These are phyloP conservation scores for Aspidiotus destructor DNA, from an alignment of 2,888 invertebrate species.

Conservation along the genomic window DNA sequence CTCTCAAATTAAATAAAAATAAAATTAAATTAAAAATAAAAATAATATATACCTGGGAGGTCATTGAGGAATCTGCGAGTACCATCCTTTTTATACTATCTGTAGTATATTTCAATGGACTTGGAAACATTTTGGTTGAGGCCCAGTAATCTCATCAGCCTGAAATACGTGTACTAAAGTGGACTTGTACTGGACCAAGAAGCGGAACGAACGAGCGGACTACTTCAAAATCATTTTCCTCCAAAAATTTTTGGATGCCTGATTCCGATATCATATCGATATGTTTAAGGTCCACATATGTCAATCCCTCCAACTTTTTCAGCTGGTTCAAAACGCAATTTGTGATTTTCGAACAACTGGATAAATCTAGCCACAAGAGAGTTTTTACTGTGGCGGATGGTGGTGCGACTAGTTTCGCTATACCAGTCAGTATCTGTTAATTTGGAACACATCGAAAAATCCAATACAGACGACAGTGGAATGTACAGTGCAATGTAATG, in stretches of 20 bases:
- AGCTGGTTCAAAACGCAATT: constrained; percentile 74
- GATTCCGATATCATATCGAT: constrained; percentile 70
- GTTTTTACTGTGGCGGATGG: constrained; percentile 54
- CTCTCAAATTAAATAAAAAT: no score
- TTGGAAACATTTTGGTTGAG: no score
- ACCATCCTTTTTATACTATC: no score
- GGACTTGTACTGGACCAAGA: no score
- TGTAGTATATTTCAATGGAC: no score
- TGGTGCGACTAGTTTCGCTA: constrained; percentile 71
- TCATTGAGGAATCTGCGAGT: no score
- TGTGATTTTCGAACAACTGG: constrained; percentile 71
- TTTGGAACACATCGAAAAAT: constrained; percentile 75
- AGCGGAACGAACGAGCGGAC: no score
- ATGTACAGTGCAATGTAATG: constrained; percentile 66
- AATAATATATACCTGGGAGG: no score
- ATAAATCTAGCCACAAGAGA: constrained; percentile 64
- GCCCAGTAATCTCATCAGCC: no score
- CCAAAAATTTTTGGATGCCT: constrained; percentile 69
- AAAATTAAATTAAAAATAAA: no score
- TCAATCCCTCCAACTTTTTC: constrained; percentile 53
- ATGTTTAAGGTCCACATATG: constrained; percentile 65
- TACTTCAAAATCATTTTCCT: constrained; percentile 30
- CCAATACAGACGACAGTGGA: constrained; percentile 62
- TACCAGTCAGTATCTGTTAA: constrained; percentile 84
- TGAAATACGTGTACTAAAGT: no score